Percentiles rank a stretch among this genome's conserved stretches.
These are phyloP conservation scores for Zaprionus obscuricornis DNA, from an alignment of 2,888 invertebrate genomes.

Conservation along the genomic window DNA sequence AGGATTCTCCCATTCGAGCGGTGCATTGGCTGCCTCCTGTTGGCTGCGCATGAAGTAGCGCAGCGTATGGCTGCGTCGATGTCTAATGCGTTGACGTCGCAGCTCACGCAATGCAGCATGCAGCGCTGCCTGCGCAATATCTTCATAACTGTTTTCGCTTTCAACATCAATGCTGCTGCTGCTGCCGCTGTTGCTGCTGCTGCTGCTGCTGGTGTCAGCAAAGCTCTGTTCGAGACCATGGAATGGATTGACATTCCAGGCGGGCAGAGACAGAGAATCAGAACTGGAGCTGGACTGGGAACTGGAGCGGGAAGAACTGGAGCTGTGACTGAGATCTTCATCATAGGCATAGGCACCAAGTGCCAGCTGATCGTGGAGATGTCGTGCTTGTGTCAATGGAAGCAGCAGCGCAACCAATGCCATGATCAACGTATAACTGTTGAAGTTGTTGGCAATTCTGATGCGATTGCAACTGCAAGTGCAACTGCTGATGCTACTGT, in stretches of 20 bases:
- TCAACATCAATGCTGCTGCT: conserved; percentile 9
- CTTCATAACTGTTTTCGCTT: conserved; percentile 51
- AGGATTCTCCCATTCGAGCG: conserved; percentile 80
- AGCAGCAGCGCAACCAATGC: conserved; percentile 45
- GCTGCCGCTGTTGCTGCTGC: conserved; percentile 21
- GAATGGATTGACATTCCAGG: conserved; percentile 52
- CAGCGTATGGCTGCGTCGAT: conserved; percentile 59
- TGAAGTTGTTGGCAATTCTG: conserved; percentile 7
- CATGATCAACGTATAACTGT: conserved; percentile 44
- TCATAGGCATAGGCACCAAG: conserved; percentile 39
- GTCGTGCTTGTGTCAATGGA: conserved; percentile 53
- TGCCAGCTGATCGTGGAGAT: conserved; percentile 49
- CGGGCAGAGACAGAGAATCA: conserved; percentile 13
- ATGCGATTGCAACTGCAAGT: conserved; percentile 6
- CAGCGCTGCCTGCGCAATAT: conserved; percentile 52
- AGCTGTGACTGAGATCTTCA: conserved; percentile 21
- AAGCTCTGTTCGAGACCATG: conserved; percentile 42
- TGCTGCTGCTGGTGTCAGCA: conserved; percentile 48
- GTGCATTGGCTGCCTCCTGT: conserved; percentile 7
- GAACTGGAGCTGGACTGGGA: conserved; percentile 2
- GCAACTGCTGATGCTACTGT: not conserved
- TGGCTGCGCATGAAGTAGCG: conserved; percentile 30
- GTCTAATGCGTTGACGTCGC: conserved; percentile 50
- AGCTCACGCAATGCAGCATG: conserved; percentile 44
- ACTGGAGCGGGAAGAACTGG: conserved; percentile 5